These are phyloP conservation scores for Bostrychus sinensis DNA, from an alignment of 2,113 vertebrate species.

Conservation along the genomic window DNA sequence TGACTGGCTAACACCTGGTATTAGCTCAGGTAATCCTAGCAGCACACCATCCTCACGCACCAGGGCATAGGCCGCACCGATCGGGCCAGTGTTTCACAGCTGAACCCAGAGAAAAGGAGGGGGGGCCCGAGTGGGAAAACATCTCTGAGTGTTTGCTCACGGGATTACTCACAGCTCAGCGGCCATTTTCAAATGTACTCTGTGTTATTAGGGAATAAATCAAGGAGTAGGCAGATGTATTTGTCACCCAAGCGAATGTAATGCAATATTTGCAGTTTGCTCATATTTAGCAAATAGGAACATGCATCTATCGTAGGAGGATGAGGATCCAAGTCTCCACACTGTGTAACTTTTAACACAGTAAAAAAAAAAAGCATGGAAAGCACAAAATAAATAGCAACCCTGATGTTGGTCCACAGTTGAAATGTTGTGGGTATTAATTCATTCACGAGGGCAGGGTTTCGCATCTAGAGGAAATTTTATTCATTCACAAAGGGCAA, in stretches of 20 bases:
- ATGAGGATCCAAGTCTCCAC: too few species aligned
- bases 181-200: slow-evolving; percentile 8
- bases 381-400: too few species aligned
- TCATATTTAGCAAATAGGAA: too few species aligned
- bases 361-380: too few species aligned
- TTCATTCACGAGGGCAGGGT: too few species aligned
- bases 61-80: slow-evolving; percentile 59
- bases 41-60: slow-evolving; percentile 76
- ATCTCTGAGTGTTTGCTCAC: slow-evolving; percentile 7
- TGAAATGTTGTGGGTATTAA: too few species aligned
- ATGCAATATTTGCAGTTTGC: background rate
- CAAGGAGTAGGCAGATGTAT: background rate
- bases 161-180: slow-evolving; percentile 13
- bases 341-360: too few species aligned
- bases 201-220: background rate
- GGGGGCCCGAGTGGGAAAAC: slow-evolving; percentile 6
- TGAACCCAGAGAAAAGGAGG: background rate
- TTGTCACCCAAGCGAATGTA: background rate
- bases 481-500: too few species aligned
- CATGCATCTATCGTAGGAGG: too few species aligned
- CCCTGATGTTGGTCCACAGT: too few species aligned
- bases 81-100: slow-evolving; percentile 57
- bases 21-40: slow-evolving; percentile 74
- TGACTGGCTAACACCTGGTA: slow-evolving; percentile 77
- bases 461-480: too few species aligned